A percentile compares a stretch with the other conserved stretches of the same genome.
Conservation (phyloP, 2,888 invertebrate genomes). For the Hirtodrosophila duncani region DNA sequence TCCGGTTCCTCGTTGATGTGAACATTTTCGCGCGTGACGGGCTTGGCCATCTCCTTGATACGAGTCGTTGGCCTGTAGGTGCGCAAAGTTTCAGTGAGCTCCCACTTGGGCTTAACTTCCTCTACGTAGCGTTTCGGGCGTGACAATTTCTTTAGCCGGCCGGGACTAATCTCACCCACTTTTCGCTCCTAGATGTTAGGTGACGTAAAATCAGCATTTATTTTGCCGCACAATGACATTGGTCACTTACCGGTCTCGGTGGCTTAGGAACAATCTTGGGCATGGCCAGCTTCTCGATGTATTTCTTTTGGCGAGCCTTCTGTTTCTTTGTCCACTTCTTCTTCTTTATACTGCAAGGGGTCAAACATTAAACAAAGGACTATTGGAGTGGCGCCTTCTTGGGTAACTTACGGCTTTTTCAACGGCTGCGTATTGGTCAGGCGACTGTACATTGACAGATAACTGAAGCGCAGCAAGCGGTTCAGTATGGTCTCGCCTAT, state of each 20-base stretch:
- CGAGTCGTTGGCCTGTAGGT: slow-evolving; percentile 46
- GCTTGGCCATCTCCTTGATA: slow-evolving; percentile 35
- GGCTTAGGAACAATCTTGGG: slow-evolving; percentile 59
- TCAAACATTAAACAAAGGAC: neutral
- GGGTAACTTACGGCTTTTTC: slow-evolving; percentile 50
- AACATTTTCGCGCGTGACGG: slow-evolving; percentile 24
- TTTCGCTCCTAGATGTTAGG: slow-evolving; percentile 40
- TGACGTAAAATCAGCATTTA: too few relatives aligned
- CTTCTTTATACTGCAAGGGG: slow-evolving; percentile 40
- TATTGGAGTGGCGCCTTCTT: neutral
- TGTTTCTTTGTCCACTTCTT: slow-evolving; percentile 56
- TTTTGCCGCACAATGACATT: neutral
- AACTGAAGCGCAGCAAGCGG: slow-evolving; percentile 68
- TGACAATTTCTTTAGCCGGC: slow-evolving; percentile 56
- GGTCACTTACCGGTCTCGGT: slow-evolving; percentile 45
- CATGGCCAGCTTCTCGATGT: slow-evolving; percentile 59
- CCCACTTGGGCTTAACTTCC: slow-evolving; percentile 49
- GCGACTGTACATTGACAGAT: slow-evolving; percentile 75
- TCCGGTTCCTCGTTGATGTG: slow-evolving; percentile 44
- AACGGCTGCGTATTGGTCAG: slow-evolving; percentile 67
- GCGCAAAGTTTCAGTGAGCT: slow-evolving; percentile 42
- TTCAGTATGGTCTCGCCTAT: slow-evolving; percentile 61
- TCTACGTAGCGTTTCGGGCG: slow-evolving; percentile 43
- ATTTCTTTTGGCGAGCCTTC: slow-evolving; percentile 57
- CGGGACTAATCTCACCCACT: slow-evolving; percentile 17